Percentiles rank a stretch among this genome's conserved stretches.
Conservation (phyloP, 2,797 vertebrate genomes). For the Kryptopterus vitreolus region DNA sequence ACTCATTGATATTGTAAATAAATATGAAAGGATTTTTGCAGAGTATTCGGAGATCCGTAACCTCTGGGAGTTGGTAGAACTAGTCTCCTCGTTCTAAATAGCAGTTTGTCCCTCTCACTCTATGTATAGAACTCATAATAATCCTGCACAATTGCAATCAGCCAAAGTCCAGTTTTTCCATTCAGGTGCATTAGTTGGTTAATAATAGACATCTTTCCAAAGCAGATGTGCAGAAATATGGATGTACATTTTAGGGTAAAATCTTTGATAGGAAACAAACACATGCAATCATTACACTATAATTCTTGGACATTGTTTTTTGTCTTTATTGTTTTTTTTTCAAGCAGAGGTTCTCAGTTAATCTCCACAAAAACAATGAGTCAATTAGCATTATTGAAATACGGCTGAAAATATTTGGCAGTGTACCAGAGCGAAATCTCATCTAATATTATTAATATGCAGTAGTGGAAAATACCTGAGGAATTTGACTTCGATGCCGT, state of each 20-base stretch:
- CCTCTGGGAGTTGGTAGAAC: slow-evolving; percentile 29
- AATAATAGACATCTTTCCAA: background rate
- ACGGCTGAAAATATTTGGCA: background rate
- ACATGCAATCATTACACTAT: background rate
- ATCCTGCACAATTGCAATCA: slow-evolving; percentile 5
- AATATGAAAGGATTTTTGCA: slow-evolving; percentile 63
- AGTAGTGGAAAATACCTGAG: background rate
- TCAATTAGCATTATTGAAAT: background rate
- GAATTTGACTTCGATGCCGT: background rate
- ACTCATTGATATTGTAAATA: slow-evolving; percentile 51
- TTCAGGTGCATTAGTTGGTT: background rate
- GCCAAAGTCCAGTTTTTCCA: background rate
- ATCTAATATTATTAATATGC: background rate
- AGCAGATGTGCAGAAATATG: background rate
- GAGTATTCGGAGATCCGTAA: slow-evolving; percentile 39
- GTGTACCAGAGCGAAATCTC: background rate
- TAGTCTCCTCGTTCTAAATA: slow-evolving; percentile 44
- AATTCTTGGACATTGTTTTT: background rate
- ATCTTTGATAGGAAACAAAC: background rate
- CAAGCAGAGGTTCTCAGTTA: background rate
- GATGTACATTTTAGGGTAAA: background rate
- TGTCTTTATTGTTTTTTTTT: background rate
- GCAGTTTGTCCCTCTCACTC: slow-evolving; percentile 34
- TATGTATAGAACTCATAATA: slow-evolving; percentile 27
- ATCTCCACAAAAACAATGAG: background rate